Percentiles rank a stretch among this genome's conserved stretches.
Evolutionary conservation across 1,140 invertebrate species (phyloP).

Genomic region (Gonatopus flavifemur): DNA sequence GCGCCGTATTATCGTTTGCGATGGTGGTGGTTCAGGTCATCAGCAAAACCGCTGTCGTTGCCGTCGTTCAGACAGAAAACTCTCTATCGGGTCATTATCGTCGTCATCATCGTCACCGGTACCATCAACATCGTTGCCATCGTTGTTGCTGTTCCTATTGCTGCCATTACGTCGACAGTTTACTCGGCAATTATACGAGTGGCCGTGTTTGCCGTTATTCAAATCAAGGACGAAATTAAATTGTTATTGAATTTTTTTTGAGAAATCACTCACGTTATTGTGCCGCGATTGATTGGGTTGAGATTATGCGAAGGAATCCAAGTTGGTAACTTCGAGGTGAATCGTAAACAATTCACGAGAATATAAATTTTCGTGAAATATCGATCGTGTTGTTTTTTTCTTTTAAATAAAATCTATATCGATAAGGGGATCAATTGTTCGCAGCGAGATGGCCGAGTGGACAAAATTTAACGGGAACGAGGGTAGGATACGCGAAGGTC

Average conservation of each 20-base stretch:
- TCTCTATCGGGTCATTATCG: conserved; percentile 20
- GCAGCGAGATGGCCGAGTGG: conserved; percentile 47
- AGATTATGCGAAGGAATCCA: too few relatives aligned
- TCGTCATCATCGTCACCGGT: conserved; percentile 20
- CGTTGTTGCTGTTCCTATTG: conserved; percentile 17
- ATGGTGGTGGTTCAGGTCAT: conserved; percentile 25
- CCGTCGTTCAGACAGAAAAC: too few relatives aligned
- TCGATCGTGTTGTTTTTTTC: too few relatives aligned
- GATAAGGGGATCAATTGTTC: too few relatives aligned
- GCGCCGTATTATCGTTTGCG: conserved; percentile 32
- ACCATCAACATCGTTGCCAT: too few relatives aligned
- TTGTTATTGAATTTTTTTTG: conserved; percentile 30
- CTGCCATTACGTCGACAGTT: conserved; percentile 49
- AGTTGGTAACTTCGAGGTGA: too few relatives aligned
- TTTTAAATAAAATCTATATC: too few relatives aligned
- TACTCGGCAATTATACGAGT: conserved; percentile 49
- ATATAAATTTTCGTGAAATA: too few relatives aligned
- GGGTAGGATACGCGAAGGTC: conserved; percentile 18
- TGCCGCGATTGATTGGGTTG: too few relatives aligned
- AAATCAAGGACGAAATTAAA: conserved; percentile 56
- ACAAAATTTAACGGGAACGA: conserved; percentile 44
- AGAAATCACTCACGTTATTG: too few relatives aligned
- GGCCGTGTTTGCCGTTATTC: conserved; percentile 48
- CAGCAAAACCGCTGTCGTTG: conserved; percentile 8
- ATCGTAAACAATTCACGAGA: too few relatives aligned